Evolutionary conservation across 2,797 vertebrate species (phyloP), one percentile per base, ranked within the genome.

Genomic region (Pantherophis vulpinus): DNA sequence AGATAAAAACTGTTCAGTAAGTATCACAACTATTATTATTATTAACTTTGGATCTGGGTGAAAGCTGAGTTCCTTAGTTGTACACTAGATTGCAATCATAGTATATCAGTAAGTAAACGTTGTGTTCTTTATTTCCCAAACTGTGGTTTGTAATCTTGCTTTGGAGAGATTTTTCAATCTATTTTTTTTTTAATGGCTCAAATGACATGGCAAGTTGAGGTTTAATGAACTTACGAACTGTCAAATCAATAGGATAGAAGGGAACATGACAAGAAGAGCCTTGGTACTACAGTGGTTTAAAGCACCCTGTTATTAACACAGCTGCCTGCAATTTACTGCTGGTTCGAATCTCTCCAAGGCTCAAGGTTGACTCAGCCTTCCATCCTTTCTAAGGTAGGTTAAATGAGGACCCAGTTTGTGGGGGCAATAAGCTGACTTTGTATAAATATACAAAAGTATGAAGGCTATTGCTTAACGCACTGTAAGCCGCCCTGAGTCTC

Each of bases 1-100:
- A 74, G 98, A 98, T 83, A 98, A 97, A 95, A 97, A 91, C 97
- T 99, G 98, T 94, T 97, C 97, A 91, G 99, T 99, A 97, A 98
- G 98, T 98, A 91, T 54, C 42, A 63, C 0, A 1, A 61, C 89
- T 87, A n/a, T 86, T 60, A 60, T 91, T 89, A 23, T 93, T 89
- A 23, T 93, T 96, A 51, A 51, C 79, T 93, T 37, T 88, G 51
- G 90, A 18, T 63, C 37, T 1, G 27, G 23, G 27, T 4, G 51
- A 63, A 93, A n/a, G 23, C 23, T 93, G 61, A 93, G 94, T 90
- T 86, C 91, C 74, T 93, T 86, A 87, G 32, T 93, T 90, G 63
- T 87, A 23, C 58, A 55, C 42, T 61, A 79, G 5, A n/a, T 29
- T 74, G 66, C 55, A 42, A 61, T 27, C 58, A 87, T n/a, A 58